phyloP scores from a whole-genome alignment of 92 coral and sea anemone genomes.

The Paragorgia papillata region DNA sequence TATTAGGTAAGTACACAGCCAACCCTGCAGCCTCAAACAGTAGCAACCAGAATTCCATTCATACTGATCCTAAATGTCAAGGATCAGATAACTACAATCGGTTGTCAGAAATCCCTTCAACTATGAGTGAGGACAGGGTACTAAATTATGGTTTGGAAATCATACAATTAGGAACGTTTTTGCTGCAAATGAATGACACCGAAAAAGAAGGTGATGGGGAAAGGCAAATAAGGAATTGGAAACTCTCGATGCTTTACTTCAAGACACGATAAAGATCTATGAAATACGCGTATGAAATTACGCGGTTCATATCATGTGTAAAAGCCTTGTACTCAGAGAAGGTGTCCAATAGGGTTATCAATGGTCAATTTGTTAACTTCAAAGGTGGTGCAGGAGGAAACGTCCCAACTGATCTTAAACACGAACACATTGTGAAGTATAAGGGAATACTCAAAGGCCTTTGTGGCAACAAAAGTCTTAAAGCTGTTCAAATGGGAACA shows the following conservation, averaged over 20 bases:
- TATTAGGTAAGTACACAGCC: neutral
- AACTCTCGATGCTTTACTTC: constrained; percentile 66
- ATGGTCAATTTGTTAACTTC: constrained; percentile 40
- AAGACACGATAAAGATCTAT: constrained; percentile 62
- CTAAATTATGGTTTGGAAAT: constrained; percentile 61
- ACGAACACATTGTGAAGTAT: constrained; percentile 45
- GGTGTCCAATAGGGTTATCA: constrained; percentile 27
- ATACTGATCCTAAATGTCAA: no score
- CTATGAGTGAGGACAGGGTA: constrained; percentile 50
- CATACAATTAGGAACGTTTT: constrained; percentile 53
- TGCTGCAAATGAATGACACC: constrained; percentile 76
- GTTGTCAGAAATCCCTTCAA: no score
- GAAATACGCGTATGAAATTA: constrained; percentile 69
- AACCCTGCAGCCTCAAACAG: no score
- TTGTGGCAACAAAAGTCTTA: constrained; percentile 42
- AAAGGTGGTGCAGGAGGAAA: constrained; percentile 42
- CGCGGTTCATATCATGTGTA: constrained; percentile 43
- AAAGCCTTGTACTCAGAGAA: constrained; percentile 36
- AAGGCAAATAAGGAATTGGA: constrained; percentile 50
- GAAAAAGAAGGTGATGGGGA: constrained; percentile 69
- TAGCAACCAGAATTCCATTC: no score
- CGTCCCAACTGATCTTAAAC: constrained; percentile 36
- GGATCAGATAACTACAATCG: no score
- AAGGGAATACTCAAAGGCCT: constrained; percentile 36
- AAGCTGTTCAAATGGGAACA: constrained; percentile 26